Base-by-base conservation (phyloP, 35 echinoderm and acorn worm genomes). In the Amphiura filiformis region DNA sequence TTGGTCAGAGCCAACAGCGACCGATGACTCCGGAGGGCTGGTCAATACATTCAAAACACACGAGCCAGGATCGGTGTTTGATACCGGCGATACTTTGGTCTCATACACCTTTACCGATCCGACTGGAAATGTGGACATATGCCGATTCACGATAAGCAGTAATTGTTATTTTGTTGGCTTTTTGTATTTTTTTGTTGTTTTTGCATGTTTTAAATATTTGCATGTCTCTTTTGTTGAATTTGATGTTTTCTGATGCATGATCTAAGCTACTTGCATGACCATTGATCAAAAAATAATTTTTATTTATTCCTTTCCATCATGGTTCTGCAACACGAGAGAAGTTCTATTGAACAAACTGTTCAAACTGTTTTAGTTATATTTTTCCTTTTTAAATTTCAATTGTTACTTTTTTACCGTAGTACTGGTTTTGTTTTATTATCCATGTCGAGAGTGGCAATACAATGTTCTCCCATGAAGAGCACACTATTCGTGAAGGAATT, bases 61-160 rank as follows among this genome's bases (percentile, higher is more conserved):
- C 56, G 35, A 31, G 22, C 56, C 84, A 26, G 90, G 90, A 0
- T 13, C 79, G 22, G 38, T 33, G 32, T 94, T 91, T 80, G 65
- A 85, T 0, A 34, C 83, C 4, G 93, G 89, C 28, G 65, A 39
- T 22, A 95, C 93, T 31, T 1, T 23, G 0, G 80, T 91, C 1
- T 88, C 80, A 33, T 95, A 95, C 85, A 84, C 80, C 3, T 95
- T 95, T 56, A 78, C 85, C 23, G 93, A 95, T 88, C 56, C 65
- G 11, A 76, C 93, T 26, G 80, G 80, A 26, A 95, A 95, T 35
- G 37, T 33, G 13, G 92, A n/a, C 3, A 40, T 38, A 0, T 94
- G 92, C 57, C 33, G 0, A 9, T 94, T 94, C 64, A 78, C 35
- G 17, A 70, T 70, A 70, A 70, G 17, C 28, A 70, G 61, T 70